Percentiles rank a stretch among this genome's conserved stretches.
Evolutionary conservation across 2,797 vertebrate genomes (phyloP).

Genomic region (Gobionotothen gibberifrons): DNA sequence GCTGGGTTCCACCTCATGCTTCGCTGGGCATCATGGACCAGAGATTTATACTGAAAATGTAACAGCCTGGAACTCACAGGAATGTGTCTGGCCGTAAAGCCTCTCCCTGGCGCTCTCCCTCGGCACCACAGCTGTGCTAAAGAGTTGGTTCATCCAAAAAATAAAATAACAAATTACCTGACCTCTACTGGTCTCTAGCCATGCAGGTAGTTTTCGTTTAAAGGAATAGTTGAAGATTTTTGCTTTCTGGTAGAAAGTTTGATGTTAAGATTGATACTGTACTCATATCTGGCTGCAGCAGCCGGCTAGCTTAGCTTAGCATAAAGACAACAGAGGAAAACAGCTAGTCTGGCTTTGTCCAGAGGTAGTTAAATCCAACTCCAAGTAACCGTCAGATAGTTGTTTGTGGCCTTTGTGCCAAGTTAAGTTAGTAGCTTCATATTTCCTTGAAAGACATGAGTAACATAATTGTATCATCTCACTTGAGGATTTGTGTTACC

Average conservation of each 20-base stretch:
- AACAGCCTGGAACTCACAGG: conserved; percentile 48
- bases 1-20: conserved; percentile 60
- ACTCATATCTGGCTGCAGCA: background rate
- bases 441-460: background rate
- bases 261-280: conserved; percentile 6
- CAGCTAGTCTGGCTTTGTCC: background rate
- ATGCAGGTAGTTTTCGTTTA: conserved; percentile 14
- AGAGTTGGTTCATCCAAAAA: background rate
- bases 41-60: conserved; percentile 57
- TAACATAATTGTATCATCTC: background rate
- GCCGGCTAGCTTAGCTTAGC: background rate
- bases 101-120: conserved; percentile 18
- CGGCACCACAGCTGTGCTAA: background rate
- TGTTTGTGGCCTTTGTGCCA: conserved; percentile 9
- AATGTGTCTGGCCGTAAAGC: conserved; percentile 34
- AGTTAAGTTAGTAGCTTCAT: background rate
- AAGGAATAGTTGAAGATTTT: background rate
- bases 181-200: background rate
- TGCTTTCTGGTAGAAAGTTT: background rate
- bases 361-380: background rate
- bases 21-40: conserved; percentile 58
- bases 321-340: background rate
- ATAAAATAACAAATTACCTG: conserved; percentile 8
- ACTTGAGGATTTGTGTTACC: background rate
- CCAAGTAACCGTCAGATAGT: background rate